A percentile compares a stretch with the other conserved stretches of the same genome.
Evolutionary conservation across 2,113 vertebrate genomes (phyloP).

Genomic region (Centropus bengalensis): DNA sequence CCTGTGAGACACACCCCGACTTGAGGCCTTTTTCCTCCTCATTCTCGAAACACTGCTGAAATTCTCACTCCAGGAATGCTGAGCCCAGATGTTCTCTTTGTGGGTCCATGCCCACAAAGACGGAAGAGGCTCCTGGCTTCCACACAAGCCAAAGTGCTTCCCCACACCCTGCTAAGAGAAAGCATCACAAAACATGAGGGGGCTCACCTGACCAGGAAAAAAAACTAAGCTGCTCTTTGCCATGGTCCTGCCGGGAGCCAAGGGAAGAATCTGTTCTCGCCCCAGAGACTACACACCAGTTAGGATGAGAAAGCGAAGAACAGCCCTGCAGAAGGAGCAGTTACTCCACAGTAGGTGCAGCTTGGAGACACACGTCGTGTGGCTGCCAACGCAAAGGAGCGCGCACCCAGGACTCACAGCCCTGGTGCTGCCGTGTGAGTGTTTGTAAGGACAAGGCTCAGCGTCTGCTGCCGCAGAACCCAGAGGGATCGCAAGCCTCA

Average conservation of each 20-base stretch:
- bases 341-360: neutral
- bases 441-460: accelerated
- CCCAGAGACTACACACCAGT: neutral
- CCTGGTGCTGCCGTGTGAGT: accelerated
- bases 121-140: neutral
- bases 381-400: neutral
- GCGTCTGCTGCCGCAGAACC: neutral
- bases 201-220: neutral
- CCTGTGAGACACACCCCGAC: constrained; percentile 59
- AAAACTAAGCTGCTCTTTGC: neutral
- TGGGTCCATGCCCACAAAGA: neutral
- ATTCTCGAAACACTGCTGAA: constrained; percentile 44
- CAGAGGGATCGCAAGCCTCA: neutral
- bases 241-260: neutral
- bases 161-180: neutral
- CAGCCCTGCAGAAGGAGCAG: neutral
- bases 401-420: neutral
- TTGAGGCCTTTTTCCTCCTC: constrained; percentile 53
- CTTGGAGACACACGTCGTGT: neutral
- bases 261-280: neutral
- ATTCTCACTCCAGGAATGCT: constrained; percentile 28
- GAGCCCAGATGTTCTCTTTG: constrained; percentile 29
- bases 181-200: neutral
- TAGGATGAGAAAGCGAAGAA: neutral
- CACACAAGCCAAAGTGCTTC: neutral